Evolutionary conservation across 2,113 vertebrate species (phyloP), one percentile per base, ranked within the genome.

Genomic region (Perca flavescens): DNA sequence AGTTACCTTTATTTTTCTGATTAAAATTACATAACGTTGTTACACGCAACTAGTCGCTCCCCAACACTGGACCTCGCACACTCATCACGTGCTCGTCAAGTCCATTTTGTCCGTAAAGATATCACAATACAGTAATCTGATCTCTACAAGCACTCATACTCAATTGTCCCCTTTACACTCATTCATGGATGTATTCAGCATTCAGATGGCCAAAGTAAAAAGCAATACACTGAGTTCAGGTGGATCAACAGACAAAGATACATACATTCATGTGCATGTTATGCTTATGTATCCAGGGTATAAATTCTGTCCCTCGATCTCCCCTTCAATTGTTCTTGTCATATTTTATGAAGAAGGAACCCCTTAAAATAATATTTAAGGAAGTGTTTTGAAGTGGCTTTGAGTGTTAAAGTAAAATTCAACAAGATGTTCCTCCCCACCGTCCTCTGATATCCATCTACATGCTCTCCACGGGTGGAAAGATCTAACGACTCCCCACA

Each of bases 331-430:
- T 17, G 15, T 8, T 22, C 49, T 25, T 69, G 57, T 72, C 80
- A 58, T n/a, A 7, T 19, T 63, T 46, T 17, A 53, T 49, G 9
- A 50, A 50, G 28, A 57, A 75, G 63, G 66, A 74, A 34, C 4
- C 19, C 36, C 9, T 69, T 58, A 13, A 76, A 74, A 64, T 62
- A 17, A 54, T 63, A 21, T 82, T 62, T 47, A 70, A 67, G 43
- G 25, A 43, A 75, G 25, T 12, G 54, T 77, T 63, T 50, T 65
- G 19, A 64, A 56, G 57, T 53, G 56, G 68, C 69, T 60, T 72
- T 74, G 60, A 78, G 66, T 79, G 77, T 62, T 75, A 50, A 77
- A 71, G 63, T 71, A 16, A 84, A 3, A 80, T 71, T 54, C 66
- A 67, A 58, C 68, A 74, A 58, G 52, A 83, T 67, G 72, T 71